Percentiles rank a stretch among this genome's conserved stretches.
Conservation (phyloP, 2,113 vertebrate species). For the Sialia sialis region DNA sequence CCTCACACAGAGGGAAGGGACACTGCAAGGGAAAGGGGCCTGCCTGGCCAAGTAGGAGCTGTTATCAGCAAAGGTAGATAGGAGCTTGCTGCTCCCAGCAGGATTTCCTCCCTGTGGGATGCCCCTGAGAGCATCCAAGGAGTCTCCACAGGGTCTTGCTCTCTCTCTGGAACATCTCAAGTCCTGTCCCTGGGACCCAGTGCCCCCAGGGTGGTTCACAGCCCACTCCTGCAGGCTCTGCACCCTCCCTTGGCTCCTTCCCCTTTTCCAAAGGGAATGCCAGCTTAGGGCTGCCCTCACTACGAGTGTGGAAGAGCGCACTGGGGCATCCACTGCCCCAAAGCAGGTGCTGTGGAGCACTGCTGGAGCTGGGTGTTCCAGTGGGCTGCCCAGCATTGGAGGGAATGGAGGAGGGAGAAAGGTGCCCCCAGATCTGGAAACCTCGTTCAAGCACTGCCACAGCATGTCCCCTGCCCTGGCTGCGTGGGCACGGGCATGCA, state of each 20-base stretch:
- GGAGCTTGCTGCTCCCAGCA: neutral
- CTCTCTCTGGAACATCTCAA: neutral
- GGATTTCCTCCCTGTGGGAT: neutral
- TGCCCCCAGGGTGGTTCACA: neutral
- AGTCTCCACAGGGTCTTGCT: neutral
- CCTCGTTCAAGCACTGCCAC: neutral
- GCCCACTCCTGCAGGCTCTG: neutral
- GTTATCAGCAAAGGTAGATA: neutral
- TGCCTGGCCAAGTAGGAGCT: neutral
- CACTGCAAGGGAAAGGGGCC: neutral
- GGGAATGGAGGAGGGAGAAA: accelerated
- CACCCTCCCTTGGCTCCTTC: neutral
- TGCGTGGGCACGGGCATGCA: accelerated
- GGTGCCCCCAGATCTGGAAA: neutral
- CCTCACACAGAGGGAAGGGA: neutral
- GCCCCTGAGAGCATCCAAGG: neutral
- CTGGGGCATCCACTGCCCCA: accelerated
- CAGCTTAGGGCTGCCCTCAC: neutral
- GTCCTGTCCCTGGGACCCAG: neutral
- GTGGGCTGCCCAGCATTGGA: neutral
- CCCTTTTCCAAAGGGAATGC: neutral
- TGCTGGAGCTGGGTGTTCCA: neutral
- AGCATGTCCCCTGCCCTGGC: neutral
- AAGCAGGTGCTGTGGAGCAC: accelerated
- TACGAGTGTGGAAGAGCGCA: neutral